Evolutionary conservation across 2,888 invertebrate species (phyloP).

Genomic region (Amaurobius ferox): DNA sequence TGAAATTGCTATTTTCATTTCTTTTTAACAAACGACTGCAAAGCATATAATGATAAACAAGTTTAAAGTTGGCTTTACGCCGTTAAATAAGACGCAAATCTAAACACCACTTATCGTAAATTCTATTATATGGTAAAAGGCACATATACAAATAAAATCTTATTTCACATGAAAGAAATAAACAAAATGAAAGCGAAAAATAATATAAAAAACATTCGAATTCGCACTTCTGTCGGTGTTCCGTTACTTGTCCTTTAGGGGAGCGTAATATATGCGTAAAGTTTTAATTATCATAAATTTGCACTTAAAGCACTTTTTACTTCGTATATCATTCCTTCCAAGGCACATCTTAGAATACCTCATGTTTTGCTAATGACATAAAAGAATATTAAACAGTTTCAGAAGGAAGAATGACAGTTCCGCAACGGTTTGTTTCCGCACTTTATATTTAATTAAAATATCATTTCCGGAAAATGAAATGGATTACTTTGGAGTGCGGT

Average conservation of each 20-base stretch:
- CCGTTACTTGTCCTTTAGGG: not conserved
- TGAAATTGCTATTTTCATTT: too few relatives aligned
- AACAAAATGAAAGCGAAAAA: not conserved
- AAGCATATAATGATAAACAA: too few relatives aligned
- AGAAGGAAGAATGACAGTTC: not conserved
- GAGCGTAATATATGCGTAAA: slow-evolving; percentile 49
- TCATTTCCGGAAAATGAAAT: too few relatives aligned
- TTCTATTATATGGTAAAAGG: not conserved
- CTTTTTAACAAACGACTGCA: too few relatives aligned
- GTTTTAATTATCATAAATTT: slow-evolving; percentile 67
- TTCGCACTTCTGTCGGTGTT: not conserved
- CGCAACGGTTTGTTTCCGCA: not conserved
- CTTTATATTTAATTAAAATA: too few relatives aligned
- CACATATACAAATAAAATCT: not conserved
- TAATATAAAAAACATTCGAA: not conserved
- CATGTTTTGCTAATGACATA: not conserved
- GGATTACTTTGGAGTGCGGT: too few relatives aligned
- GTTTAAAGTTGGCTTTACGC: slow-evolving; percentile 2
- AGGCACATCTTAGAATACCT: not conserved
- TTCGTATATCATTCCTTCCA: too few relatives aligned
- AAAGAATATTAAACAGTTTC: not conserved
- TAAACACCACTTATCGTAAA: slow-evolving; percentile 34
- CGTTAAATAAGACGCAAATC: slow-evolving; percentile 30
- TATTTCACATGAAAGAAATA: not conserved
- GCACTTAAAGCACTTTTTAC: slow-evolving; percentile 31